Conservation (phyloP, 2,113 vertebrate species). For the Hystrix brachyura region DNA sequence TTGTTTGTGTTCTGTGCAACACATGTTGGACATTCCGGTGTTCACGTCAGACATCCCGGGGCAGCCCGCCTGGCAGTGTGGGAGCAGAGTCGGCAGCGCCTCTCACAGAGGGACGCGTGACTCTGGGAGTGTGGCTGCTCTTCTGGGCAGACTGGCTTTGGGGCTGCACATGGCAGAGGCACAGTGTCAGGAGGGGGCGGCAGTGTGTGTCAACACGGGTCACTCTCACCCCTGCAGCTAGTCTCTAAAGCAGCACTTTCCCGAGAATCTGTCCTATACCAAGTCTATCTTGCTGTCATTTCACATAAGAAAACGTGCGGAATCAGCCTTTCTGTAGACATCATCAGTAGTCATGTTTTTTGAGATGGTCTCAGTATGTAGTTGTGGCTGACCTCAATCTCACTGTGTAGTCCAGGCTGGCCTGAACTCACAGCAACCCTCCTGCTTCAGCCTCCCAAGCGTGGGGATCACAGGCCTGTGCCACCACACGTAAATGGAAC, state of each 20-base stretch:
- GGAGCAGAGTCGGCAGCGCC: not conserved
- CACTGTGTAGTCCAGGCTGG: not conserved
- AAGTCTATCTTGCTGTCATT: not conserved
- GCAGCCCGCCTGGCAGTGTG: not conserved
- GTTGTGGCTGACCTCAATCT: not conserved
- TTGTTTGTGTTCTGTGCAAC: not conserved
- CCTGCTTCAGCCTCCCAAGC: not conserved
- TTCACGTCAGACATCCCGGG: not conserved
- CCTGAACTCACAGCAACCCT: not conserved
- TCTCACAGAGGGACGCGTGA: not conserved
- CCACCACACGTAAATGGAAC: not conserved
- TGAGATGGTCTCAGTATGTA: not conserved
- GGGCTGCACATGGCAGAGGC: not conserved
- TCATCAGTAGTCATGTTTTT: not conserved
- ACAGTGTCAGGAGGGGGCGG: too few species aligned
- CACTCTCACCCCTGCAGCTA: not conserved
- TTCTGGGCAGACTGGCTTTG: not conserved
- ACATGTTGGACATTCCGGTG: not conserved
- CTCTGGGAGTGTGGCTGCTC: not conserved
- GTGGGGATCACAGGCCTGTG: not conserved
- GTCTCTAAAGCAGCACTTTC: not conserved
- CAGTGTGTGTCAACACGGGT: not conserved
- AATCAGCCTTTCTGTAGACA: not conserved
- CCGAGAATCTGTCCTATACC: too few species aligned
- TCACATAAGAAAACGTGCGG: not conserved